A percentile compares a stretch with the other conserved stretches of the same genome.
phyloP scores from a whole-genome alignment of 2,797 vertebrate genomes.

The Mormyrus proboscirostris region DNA sequence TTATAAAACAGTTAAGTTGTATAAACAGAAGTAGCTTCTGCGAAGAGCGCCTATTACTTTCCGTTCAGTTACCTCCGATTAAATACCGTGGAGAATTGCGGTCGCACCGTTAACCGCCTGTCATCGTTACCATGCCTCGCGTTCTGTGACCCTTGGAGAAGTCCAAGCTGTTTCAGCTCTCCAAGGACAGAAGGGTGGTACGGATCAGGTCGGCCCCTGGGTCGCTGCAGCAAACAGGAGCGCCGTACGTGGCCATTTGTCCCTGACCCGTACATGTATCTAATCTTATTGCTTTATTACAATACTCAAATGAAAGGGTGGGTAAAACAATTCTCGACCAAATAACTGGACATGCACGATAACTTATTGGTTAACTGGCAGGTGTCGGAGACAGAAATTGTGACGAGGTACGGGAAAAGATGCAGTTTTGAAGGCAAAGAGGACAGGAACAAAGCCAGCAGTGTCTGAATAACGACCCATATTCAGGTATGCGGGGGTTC shows the following conservation, averaged over 20 bases:
- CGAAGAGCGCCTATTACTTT: neutral
- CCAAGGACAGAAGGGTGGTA: neutral
- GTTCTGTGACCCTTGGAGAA: neutral
- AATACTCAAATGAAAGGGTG: neutral
- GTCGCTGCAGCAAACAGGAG: neutral
- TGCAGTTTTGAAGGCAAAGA: neutral
- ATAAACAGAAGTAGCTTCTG: neutral
- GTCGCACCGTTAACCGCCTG: neutral
- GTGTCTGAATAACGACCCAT: neutral
- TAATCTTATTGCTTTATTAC: neutral
- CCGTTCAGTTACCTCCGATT: neutral
- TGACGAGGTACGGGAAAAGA: neutral
- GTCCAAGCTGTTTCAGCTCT: neutral
- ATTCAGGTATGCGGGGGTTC: neutral
- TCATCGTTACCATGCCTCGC: neutral
- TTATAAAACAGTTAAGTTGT: neutral
- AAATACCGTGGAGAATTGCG: neutral
- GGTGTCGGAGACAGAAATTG: neutral
- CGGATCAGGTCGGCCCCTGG: neutral
- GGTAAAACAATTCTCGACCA: neutral
- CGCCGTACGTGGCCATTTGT: neutral
- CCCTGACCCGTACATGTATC: neutral
- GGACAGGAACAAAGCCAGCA: neutral
- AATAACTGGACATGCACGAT: neutral
- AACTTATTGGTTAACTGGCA: neutral